phyloP scores from a whole-genome alignment of 2,797 vertebrate species.

The Hipposideros larvatus region DNA sequence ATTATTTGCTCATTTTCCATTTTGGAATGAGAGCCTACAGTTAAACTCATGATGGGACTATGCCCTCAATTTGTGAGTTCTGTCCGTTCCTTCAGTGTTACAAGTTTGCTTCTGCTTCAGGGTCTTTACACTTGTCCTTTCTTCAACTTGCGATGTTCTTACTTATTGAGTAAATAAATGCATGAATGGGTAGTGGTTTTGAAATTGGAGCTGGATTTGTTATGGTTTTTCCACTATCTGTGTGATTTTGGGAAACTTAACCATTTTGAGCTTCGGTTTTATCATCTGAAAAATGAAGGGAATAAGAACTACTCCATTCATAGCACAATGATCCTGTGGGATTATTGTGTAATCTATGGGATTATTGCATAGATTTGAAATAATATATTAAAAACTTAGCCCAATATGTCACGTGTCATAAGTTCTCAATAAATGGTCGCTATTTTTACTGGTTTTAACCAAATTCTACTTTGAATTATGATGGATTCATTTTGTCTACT shows the following conservation, averaged over 20 bases:
- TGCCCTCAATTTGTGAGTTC: not conserved
- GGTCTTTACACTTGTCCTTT: not conserved
- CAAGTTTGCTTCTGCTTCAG: constrained; percentile 10
- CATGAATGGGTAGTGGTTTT: not conserved
- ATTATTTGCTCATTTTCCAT: constrained; percentile 14
- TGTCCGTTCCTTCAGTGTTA: constrained; percentile 21
- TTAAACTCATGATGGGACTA: not conserved
- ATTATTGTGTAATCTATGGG: not conserved
- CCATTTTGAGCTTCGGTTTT: not conserved
- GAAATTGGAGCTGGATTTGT: constrained; percentile 16
- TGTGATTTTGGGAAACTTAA: not conserved
- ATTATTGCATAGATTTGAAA: not conserved
- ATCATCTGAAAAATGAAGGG: not conserved
- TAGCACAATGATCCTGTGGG: not conserved
- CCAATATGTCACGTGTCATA: not conserved
- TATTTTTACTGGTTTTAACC: constrained; percentile 21
- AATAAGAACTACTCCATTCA: not conserved
- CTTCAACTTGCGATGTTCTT: not conserved
- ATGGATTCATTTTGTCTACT: constrained; percentile 28
- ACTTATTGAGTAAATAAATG: not conserved
- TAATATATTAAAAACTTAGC: constrained; percentile 11
- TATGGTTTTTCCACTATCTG: not conserved
- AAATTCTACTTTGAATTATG: constrained; percentile 16
- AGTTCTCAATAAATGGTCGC: constrained; percentile 22
- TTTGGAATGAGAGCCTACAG: constrained; percentile 3